phyloP scores from a whole-genome alignment of 2,888 invertebrate genomes.

The Epinotia nisella region DNA sequence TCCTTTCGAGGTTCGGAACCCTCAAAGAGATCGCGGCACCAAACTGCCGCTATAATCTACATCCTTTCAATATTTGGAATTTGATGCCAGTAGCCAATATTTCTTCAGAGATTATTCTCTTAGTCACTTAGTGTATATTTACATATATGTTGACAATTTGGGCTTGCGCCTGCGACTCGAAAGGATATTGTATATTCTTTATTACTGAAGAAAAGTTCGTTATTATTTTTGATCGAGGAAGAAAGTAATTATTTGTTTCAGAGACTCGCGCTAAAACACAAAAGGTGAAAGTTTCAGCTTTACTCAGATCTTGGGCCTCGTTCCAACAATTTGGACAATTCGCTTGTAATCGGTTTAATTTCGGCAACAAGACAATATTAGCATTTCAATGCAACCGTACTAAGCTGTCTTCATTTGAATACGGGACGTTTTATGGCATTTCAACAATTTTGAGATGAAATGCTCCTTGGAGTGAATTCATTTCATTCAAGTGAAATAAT shows the following conservation, averaged over 20 bases:
- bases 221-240: background rate
- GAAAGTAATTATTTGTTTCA: background rate
- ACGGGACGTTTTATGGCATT: background rate
- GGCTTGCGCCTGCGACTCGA: background rate
- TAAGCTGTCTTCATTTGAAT: background rate
- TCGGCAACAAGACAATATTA: slow-evolving; percentile 3
- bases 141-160: background rate
- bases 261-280: slow-evolving; percentile 7
- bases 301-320: slow-evolving; percentile 1
- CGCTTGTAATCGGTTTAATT: slow-evolving; percentile 32
- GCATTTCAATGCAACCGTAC: slow-evolving; percentile 8
- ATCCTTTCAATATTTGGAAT: too few relatives aligned
- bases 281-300: slow-evolving; percentile 28
- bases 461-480: background rate
- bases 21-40: too few relatives aligned
- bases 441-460: background rate
- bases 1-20: too few relatives aligned
- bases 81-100: too few relatives aligned
- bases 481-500: too few relatives aligned
- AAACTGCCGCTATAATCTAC: too few relatives aligned
- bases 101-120: too few relatives aligned
- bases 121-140: too few relatives aligned
- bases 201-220: background rate
- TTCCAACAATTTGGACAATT: slow-evolving; percentile 32
- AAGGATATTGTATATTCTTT: too few relatives aligned